Base-by-base conservation (phyloP, 2,888 invertebrate genomes). In the Heteropelma amictum region DNA sequence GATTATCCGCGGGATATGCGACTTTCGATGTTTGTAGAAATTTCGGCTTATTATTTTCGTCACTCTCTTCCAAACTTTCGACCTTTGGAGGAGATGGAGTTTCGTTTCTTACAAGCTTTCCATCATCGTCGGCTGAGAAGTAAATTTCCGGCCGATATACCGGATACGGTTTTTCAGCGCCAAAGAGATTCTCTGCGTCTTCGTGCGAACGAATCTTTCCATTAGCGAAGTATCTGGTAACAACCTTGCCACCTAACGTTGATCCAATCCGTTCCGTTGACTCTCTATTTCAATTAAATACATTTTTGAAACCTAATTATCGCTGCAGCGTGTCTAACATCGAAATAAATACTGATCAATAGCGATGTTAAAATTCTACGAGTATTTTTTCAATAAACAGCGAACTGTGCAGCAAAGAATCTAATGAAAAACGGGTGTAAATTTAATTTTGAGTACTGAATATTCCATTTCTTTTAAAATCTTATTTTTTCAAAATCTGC, bases 71-170 rank as follows among this genome's bases (percentile, higher is more conserved):
- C 10, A 67, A 17, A 61, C 19, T 49, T 17, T 58, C 49, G n/a
- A 72, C 42, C 23, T 17, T 30, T 21, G 47, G 28, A 4, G 72
- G 61, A 3, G 23, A 58, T 10, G 33, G 23, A 14, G 53, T 60
- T 67, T 65, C 58, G 1, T 17, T 42, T 23, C 26, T 70, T 23
- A n/a, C 63, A 12, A 40, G 28, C 7, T 68, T 19, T 47, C 8
- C 40, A 12, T 80, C 45, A 5, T 79, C 71, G 26, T 79, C 77
- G 6, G 12, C 5, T 19, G 67, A 14, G 12, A 75, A 80, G 1
- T 63, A 58, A 17, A 72, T 47, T 19, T 77, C 45, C 10, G 79
- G 73, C 1, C 64, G 79, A 67, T 80, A 76, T 1, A 64, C 40
- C 7, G 78, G 72, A 69, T 78, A 76, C 1, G 72, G 47, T n/a